Evolutionary conservation across 2,797 vertebrate species (phyloP), one percentile per base, ranked within the genome.

Genomic region (Xyrichtys novacula): DNA sequence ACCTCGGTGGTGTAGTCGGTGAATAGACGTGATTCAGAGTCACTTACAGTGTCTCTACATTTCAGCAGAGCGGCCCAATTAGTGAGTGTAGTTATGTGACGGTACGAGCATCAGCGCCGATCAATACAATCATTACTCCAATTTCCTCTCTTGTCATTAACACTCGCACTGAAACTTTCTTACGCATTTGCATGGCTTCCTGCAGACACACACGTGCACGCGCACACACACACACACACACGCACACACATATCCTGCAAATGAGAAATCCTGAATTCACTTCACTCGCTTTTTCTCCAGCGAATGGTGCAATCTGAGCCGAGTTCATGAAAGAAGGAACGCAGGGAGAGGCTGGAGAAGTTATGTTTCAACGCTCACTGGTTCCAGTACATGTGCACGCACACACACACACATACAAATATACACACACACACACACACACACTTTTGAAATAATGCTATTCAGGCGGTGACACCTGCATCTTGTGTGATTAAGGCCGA

Each of bases 61-160:
- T 81, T 85, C 52, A 70, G 56, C 14, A 55, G 65, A 87, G 69
- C 71, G 65, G 76, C 66, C 84, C 83, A 89, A 91, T 91, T 86
- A 89, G 82, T 62, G 64, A 26, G 62, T 76, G 80, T 50, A 71
- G 85, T 84, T 84, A 86, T 89, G 84, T 86, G 85, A 87, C 52
- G 47, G 74, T 65, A 83, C 69, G 72, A 81, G 69, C 74, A 83
- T 87, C 79, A 79, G 79, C 69, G 54, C 53, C 31, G 73, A 89
- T 91, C 88, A 80, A 85, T 88, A 80, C 68, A 75, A 86, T 86
- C 87, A 83, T 89, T 91, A 86, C 76, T 84, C 70, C 78, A 73
- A 78, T 89, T 87, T 82, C 80, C 83, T 39, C 49, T 76, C 70
- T 65, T 65, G 76, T 79, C 81, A 81, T 88, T 81, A 85, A 75